Evolutionary conservation across 2,113 vertebrate species (phyloP), one percentile per base, ranked within the genome.

Genomic region (Syngnathoides biaculeatus): DNA sequence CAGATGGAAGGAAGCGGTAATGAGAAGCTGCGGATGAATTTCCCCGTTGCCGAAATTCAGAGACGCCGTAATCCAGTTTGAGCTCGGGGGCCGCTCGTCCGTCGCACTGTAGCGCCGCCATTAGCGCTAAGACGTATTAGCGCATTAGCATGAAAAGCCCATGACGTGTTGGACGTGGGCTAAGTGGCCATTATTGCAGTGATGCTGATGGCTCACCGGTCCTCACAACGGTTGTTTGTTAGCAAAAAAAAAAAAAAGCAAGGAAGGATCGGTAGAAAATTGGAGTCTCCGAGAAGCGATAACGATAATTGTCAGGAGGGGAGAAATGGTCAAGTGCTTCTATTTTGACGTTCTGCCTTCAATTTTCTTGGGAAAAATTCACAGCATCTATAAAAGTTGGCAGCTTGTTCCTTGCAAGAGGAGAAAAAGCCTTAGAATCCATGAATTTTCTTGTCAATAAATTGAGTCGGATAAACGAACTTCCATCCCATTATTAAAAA

Each of bases 91-190:
- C 74, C 83, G n/a, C 30, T 81, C 85, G 84, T 89, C 85, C 81
- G 56, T 79, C 67, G 59, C 69, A 83, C 74, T 65, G 82, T 79
- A 64, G 74, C 61, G 69, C 66, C 53, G 68, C 71, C 88, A 87
- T 88, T 87, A 87, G 74, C 82, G 40, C 82, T 38, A 74, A 89
- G 86, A 89, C 62, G 56, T 87, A 89, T 90, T 89, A 84, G 84
- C 84, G 83, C 89, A 87, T 89, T 90, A 88, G 85, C 80, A 65
- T 35, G 81, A 88, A 87, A 84, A 84, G 85, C 80, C 65, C 58
- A 81, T 84, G 81, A 90, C 87, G 85, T 79, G 86, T 87, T 82
- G 77, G 79, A 80, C 78, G 73, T 82, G 82, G 69, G 81, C 87
- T 87, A 87, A 89, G 81, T 77, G 79, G 74, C 75, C 78, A 67